Percentiles rank a stretch among this genome's conserved stretches.
These are phyloP conservation scores for Cirrhinus mrigala DNA, from an alignment of 2,797 vertebrate genomes.

Conservation along the genomic window DNA sequence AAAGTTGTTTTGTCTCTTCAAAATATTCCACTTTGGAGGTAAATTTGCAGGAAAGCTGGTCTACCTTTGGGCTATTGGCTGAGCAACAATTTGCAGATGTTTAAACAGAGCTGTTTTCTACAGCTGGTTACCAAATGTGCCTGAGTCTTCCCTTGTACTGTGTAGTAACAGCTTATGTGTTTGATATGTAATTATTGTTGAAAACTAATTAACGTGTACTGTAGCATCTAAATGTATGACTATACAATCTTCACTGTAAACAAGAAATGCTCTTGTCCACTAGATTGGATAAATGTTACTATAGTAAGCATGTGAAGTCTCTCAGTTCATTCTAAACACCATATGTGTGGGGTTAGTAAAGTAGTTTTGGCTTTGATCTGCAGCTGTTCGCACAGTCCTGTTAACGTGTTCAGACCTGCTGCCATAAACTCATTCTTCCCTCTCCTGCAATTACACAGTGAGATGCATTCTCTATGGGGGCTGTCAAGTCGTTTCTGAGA, in stretches of 20 bases:
- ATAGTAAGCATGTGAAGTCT: neutral
- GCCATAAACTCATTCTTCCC: conserved; percentile 59
- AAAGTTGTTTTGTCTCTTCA: conserved; percentile 16
- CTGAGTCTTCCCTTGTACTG: neutral
- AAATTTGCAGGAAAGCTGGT: neutral
- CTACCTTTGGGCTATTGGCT: conserved; percentile 6
- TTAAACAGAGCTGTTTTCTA: conserved; percentile 14
- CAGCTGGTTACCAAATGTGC: conserved; percentile 45
- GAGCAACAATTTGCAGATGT: conserved; percentile 32
- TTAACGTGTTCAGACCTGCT: conserved; percentile 70
- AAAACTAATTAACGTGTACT: neutral
- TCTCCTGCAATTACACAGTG: conserved; percentile 57
- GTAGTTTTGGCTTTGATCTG: conserved; percentile 59
- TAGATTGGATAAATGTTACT: neutral
- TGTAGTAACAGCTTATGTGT: neutral
- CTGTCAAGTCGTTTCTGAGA: conserved; percentile 63
- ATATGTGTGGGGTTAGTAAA: neutral
- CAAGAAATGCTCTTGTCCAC: neutral
- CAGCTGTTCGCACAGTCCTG: conserved; percentile 47
- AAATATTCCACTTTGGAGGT: neutral
- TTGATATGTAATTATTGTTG: neutral
- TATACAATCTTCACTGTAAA: neutral
- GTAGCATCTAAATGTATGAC: neutral
- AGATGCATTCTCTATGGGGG: conserved; percentile 54
- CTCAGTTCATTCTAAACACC: conserved; percentile 1